Evolutionary conservation across 2,113 vertebrate genomes (phyloP).

Genomic region (Trachemys scripta): DNA sequence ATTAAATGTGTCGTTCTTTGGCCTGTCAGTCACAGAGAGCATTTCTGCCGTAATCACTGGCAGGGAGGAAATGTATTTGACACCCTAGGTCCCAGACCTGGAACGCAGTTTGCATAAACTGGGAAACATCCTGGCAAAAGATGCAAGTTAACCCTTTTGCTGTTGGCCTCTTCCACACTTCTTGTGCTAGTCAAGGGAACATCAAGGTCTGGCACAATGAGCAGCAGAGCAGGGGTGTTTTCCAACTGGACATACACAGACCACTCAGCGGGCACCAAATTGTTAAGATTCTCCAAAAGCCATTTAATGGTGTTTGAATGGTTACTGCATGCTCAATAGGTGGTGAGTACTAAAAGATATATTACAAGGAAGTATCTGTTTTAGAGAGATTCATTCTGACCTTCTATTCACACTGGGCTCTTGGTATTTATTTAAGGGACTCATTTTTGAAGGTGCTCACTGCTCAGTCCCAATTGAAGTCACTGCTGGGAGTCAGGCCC

Average conservation of each 20-base stretch:
- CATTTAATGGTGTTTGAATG: neutral
- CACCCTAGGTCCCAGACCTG: neutral
- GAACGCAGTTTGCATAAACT: neutral
- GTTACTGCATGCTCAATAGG: neutral
- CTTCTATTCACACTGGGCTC: neutral
- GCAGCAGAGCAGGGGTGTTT: neutral
- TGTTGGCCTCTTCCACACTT: neutral
- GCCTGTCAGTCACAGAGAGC: neutral
- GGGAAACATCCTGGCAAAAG: neutral
- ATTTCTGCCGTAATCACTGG: neutral
- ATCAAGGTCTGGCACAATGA: neutral
- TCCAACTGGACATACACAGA: neutral
- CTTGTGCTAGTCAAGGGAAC: neutral
- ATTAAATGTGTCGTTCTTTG: neutral
- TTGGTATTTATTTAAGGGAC: neutral
- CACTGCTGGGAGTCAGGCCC: neutral
- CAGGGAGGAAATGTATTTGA: neutral
- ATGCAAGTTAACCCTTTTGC: neutral
- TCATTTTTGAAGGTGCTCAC: neutral
- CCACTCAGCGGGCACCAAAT: neutral
- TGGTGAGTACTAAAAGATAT: neutral
- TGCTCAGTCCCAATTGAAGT: neutral
- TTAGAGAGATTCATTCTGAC: neutral
- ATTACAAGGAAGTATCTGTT: neutral
- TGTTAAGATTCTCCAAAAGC: neutral